Percentiles rank a stretch among this genome's conserved stretches.
phyloP scores from a whole-genome alignment of 2,888 invertebrate species.

The Matsumyia berberina region DNA sequence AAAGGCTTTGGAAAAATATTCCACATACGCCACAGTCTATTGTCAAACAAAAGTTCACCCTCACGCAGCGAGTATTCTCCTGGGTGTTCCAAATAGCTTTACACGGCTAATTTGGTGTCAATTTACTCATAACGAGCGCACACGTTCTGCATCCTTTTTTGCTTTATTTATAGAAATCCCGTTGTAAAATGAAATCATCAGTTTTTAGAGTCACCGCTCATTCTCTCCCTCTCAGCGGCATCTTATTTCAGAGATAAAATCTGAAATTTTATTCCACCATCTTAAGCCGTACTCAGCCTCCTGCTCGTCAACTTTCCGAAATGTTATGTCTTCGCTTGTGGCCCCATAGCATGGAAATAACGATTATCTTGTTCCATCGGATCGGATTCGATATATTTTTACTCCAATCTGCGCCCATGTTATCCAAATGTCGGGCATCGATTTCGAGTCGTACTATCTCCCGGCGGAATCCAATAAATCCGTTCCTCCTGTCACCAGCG shows the following conservation, averaged over 20 bases:
- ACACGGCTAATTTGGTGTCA: not conserved
- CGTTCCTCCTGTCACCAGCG: not conserved
- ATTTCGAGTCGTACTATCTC: constrained; percentile 3
- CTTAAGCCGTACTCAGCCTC: not conserved
- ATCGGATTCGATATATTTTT: not conserved
- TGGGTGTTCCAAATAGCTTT: not conserved
- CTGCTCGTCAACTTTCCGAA: no score
- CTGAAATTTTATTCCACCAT: not conserved
- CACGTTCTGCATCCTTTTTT: not conserved
- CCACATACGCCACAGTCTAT: no score
- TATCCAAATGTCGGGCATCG: constrained; percentile 8
- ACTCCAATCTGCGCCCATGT: constrained; percentile 9
- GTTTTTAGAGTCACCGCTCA: no score
- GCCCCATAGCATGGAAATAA: not conserved
- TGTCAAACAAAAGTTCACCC: no score
- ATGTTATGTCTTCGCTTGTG: not conserved
- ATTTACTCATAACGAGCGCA: not conserved
- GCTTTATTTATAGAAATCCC: not conserved
- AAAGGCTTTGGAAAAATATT: no score
- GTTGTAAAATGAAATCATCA: not conserved
- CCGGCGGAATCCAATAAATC: not conserved
- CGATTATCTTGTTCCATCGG: constrained; percentile 1
- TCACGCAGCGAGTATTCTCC: no score
- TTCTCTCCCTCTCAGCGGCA: not conserved
- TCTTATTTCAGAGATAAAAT: not conserved